Evolutionary conservation across 2,888 invertebrate species (phyloP).

Genomic region (Nephrocerus scutellatus): DNA sequence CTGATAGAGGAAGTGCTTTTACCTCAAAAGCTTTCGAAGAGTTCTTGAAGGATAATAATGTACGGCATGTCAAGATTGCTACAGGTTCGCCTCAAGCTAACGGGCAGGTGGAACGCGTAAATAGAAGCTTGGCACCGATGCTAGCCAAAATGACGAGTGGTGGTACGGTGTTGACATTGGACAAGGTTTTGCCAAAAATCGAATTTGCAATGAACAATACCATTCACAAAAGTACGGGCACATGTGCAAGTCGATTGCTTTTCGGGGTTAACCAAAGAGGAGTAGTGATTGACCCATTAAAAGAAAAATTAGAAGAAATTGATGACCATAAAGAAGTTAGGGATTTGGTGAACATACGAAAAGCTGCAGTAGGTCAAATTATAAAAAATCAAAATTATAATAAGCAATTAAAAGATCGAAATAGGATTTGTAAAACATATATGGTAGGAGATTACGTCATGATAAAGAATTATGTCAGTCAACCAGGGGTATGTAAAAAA

Average conservation of each 20-base stretch:
- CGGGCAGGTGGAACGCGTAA: conserved; percentile 14
- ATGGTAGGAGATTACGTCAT: too few relatives aligned
- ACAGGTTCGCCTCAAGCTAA: conserved; percentile 7
- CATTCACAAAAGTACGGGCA: conserved; percentile 23
- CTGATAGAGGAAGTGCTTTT: conserved; percentile 14
- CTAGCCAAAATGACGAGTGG: conserved; percentile 4
- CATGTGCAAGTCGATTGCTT: conserved; percentile 27
- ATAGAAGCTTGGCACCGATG: conserved; percentile 6
- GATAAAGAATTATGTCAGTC: too few relatives aligned
- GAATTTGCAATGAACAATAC: conserved; percentile 30
- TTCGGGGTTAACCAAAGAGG: conserved; percentile 30
- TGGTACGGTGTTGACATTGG: too few relatives aligned
- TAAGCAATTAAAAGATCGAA: too few relatives aligned
- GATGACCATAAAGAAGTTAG: too few relatives aligned
- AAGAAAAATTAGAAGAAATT: too few relatives aligned
- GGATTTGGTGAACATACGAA: too few relatives aligned
- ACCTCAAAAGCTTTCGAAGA: conserved; percentile 8
- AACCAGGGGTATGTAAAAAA: too few relatives aligned
- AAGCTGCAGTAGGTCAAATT: too few relatives aligned
- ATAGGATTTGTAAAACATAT: too few relatives aligned
- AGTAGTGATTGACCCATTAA: too few relatives aligned
- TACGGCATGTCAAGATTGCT: conserved; percentile 3
- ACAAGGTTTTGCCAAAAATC: conserved; percentile 7
- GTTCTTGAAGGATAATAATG: conserved; percentile 2
- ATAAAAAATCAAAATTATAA: too few relatives aligned